A percentile compares a stretch with the other conserved stretches of the same genome.
These are phyloP conservation scores for Pungitius pungitius DNA, from an alignment of 2,113 vertebrate genomes.

Conservation along the genomic window DNA sequence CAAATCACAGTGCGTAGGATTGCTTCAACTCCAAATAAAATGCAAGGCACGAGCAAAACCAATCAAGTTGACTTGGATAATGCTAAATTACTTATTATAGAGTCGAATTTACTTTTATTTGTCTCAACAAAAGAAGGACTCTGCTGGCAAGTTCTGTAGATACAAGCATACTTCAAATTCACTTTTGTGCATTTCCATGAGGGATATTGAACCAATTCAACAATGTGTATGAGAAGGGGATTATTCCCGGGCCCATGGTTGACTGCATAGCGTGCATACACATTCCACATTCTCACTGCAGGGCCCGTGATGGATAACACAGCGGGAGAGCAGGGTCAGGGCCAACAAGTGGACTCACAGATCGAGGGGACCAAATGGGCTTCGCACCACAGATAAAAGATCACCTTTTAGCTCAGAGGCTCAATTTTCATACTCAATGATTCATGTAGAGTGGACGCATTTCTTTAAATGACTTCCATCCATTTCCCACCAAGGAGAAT, in stretches of 20 bases:
- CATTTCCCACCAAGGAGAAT: constrained; percentile 1
- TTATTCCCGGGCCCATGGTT: neutral
- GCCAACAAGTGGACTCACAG: constrained; percentile 11
- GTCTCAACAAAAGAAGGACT: constrained; percentile 2
- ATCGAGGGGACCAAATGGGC: neutral
- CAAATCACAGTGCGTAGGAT: neutral
- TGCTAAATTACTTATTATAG: neutral
- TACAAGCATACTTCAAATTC: neutral
- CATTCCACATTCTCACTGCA: constrained; percentile 26
- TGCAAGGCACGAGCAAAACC: neutral
- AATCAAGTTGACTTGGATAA: neutral
- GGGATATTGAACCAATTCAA: neutral
- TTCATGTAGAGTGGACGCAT: constrained; percentile 32
- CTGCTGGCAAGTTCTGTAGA: neutral
- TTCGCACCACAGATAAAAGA: constrained; percentile 27
- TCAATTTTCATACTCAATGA: constrained; percentile 56
- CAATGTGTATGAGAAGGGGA: neutral
- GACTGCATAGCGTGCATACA: constrained; percentile 20
- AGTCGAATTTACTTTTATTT: neutral
- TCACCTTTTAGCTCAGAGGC: constrained; percentile 34
- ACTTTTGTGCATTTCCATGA: too few species aligned
- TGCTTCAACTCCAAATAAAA: neutral
- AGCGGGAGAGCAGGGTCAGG: neutral
- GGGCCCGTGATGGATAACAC: constrained; percentile 25
- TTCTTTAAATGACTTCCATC: constrained; percentile 1